A percentile compares a stretch with the other conserved stretches of the same genome.
Conservation (phyloP, 1,140 invertebrate genomes). For the Pissodes strobi region DNA sequence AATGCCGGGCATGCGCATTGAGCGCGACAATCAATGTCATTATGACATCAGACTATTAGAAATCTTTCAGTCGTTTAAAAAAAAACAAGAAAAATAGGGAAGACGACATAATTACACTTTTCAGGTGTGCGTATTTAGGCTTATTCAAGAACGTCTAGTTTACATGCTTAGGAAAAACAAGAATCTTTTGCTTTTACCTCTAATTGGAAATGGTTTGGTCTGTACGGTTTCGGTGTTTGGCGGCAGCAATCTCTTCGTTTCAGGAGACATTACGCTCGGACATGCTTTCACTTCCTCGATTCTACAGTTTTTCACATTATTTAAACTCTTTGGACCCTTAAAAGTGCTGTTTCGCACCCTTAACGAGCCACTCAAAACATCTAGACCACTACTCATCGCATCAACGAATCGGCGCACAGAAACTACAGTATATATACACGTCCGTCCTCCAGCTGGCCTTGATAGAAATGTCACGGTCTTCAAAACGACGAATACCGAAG, state of each 20-base stretch:
- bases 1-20: too few relatives aligned
- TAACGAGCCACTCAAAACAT: slow-evolving; percentile 50
- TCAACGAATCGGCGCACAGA: slow-evolving; percentile 1
- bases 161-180: too few relatives aligned
- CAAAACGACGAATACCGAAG: slow-evolving; percentile 2
- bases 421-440: too few relatives aligned
- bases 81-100: too few relatives aligned
- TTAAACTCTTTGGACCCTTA: slow-evolving; percentile 31
- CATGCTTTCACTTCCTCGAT: slow-evolving; percentile 62
- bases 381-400: slow-evolving; percentile 48
- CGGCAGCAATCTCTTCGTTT: slow-evolving; percentile 66
- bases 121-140: too few relatives aligned
- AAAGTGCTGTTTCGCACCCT: slow-evolving; percentile 50
- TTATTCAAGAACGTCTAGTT: too few relatives aligned
- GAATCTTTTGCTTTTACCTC: slow-evolving; percentile 64
- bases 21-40: too few relatives aligned
- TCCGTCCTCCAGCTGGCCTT: slow-evolving; percentile 1
- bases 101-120: too few relatives aligned
- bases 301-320: slow-evolving; percentile 38
- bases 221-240: slow-evolving; percentile 80
- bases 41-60: too few relatives aligned
- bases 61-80: too few relatives aligned
- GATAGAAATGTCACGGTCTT: slow-evolving; percentile 1
- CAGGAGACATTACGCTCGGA: slow-evolving; percentile 68
- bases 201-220: slow-evolving; percentile 85